These are phyloP conservation scores for Cephalopterus ornatus DNA, from an alignment of 2,113 vertebrate genomes.

Conservation along the genomic window DNA sequence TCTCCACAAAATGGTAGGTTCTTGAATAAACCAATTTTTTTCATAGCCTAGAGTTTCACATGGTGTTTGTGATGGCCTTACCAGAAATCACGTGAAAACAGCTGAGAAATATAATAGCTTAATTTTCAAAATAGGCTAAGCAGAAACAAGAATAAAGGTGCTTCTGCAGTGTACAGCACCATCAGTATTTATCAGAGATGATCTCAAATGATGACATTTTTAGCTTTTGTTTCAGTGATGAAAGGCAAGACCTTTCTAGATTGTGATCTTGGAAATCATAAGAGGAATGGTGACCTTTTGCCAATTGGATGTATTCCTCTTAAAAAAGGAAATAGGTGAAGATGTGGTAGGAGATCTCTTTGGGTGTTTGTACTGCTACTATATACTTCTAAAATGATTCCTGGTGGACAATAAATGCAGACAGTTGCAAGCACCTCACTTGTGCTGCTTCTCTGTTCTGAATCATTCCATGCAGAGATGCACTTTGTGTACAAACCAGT, in stretches of 20 bases:
- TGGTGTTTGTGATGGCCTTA: neutral
- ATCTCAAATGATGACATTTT: neutral
- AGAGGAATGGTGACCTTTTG: neutral
- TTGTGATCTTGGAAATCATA: neutral
- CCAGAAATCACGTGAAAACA: neutral
- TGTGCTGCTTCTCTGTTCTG: neutral
- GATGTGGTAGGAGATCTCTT: neutral
- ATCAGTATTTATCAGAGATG: neutral
- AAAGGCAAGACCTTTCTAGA: neutral
- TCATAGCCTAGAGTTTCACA: neutral
- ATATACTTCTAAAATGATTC: neutral
- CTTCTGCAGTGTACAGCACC: neutral
- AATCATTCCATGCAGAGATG: neutral
- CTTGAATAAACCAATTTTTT: neutral
- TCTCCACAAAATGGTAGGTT: neutral
- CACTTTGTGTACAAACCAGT: rapidly evolving
- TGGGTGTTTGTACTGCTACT: neutral
- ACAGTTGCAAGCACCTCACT: neutral
- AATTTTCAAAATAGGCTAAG: neutral
- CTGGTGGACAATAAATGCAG: neutral
- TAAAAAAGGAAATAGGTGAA: neutral
- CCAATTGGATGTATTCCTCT: neutral
- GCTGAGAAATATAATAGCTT: neutral
- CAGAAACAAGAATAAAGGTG: neutral
- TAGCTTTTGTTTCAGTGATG: neutral